Base-by-base conservation (phyloP, 2,888 invertebrate genomes). In the Trichopoda pennipes region DNA sequence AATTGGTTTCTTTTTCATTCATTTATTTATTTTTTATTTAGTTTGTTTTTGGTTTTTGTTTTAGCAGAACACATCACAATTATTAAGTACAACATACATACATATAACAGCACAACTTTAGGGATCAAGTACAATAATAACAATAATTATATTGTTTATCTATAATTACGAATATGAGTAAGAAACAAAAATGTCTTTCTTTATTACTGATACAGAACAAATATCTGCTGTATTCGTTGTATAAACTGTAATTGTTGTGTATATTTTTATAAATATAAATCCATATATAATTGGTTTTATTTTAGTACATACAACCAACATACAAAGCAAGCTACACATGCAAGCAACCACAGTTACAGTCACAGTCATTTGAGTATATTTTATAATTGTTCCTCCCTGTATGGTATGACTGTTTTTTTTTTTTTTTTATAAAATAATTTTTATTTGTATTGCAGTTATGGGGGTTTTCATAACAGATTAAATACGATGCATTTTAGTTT, bases 71-170 rank as follows among this genome's bases (percentile, higher is more conserved):
- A 16, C 21, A 60, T 23, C 21, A 16, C 21, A 19, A 42, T 16
- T 21, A 60, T 60, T 42, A 21, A 35, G 19, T 23, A 21, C 47
- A 19, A 49, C 51, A 51, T 38, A 58, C n/a, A n/a, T n/a, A n/a
- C n/a, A n/a, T n/a, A n/a, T n/a, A n/a, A n/a, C 55, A 23, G 35
- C 21, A 35, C 47, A 74, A 77, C 70, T 70, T 64, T 42, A 70
- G 63, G 77, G 77, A 70, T 66, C 78, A 72, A 73, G 58, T 73
- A 79, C 64, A 79, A 60, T 73, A 78, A 66, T 66, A 79, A 79
- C 49, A 66, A 75, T 66, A 66, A 78, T 78, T 79, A 73, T 73
- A 68, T 73, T 73, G 73, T 73, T 79, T 73, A 79, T 79, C 73
- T 79, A 61, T 73, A 73, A 79, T 77, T 77, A 77, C 63, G 28